These are phyloP conservation scores for Bradypus variegatus DNA, from an alignment of 2,797 vertebrate genomes.

Conservation along the genomic window DNA sequence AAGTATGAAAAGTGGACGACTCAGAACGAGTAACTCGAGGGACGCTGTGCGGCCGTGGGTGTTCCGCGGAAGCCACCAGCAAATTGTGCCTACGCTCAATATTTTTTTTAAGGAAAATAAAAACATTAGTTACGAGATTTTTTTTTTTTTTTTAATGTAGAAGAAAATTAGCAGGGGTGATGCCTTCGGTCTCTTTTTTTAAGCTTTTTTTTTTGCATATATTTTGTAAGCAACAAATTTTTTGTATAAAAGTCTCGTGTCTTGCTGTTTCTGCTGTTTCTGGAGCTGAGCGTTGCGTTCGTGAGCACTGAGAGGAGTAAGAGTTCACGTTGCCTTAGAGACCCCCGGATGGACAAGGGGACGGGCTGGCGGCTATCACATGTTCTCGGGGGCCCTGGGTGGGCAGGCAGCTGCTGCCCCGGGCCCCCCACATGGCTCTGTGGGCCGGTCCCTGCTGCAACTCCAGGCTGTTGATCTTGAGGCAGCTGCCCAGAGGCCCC, in stretches of 20 bases:
- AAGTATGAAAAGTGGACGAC: slow-evolving; percentile 70
- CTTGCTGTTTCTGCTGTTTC: slow-evolving; percentile 74
- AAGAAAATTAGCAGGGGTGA: slow-evolving; percentile 69
- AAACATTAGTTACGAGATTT: slow-evolving; percentile 75
- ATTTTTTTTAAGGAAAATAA: slow-evolving; percentile 73
- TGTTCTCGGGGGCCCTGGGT: no score
- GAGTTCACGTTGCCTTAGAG: slow-evolving; percentile 7
- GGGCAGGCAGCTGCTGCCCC: no score
- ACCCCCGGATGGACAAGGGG: no score
- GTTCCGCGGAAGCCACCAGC: slow-evolving; percentile 73
- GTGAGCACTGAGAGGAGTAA: slow-evolving; percentile 72
- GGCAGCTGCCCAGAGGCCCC: no score
- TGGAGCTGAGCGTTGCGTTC: slow-evolving; percentile 72
- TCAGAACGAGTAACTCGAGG: slow-evolving; percentile 64
- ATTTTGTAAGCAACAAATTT: slow-evolving; percentile 77
- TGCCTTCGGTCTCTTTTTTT: slow-evolving; percentile 69
- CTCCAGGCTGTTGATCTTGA: not conserved
- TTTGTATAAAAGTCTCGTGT: slow-evolving; percentile 76
- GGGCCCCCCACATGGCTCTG: no score
- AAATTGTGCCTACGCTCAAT: slow-evolving; percentile 78
- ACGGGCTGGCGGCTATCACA: no score
- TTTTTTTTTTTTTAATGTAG: slow-evolving; percentile 69
- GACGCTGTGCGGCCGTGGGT: slow-evolving; percentile 64
- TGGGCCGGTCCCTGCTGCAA: no score
- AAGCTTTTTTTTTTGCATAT: slow-evolving; percentile 74